A percentile compares a stretch with the other conserved stretches of the same genome.
These are phyloP conservation scores for Zoanthus sansibaricus DNA, from an alignment of 92 coral and sea anemone genomes.

Conservation along the genomic window DNA sequence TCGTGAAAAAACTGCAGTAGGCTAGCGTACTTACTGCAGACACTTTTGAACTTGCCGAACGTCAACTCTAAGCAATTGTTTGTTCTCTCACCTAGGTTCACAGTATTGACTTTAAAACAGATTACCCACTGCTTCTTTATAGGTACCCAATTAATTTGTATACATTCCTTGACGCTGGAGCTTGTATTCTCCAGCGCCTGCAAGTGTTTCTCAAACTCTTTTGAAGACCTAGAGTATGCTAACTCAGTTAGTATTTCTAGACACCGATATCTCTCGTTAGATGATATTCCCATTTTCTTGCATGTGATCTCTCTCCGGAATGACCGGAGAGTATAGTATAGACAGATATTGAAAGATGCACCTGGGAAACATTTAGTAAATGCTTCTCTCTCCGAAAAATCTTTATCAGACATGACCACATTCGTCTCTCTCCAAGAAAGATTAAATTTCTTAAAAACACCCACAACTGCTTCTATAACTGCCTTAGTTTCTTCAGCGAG, in stretches of 20 bases:
- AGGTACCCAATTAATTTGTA: slow-evolving; percentile 65
- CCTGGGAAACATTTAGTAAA: slow-evolving; percentile 54
- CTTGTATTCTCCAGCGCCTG: slow-evolving; percentile 43
- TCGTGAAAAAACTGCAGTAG: slow-evolving; percentile 54
- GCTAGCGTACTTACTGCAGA: slow-evolving; percentile 60
- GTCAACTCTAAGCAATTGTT: slow-evolving; percentile 69
- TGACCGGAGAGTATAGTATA: slow-evolving; percentile 62
- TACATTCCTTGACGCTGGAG: slow-evolving; percentile 50
- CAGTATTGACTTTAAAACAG: slow-evolving; percentile 49
- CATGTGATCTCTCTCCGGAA: slow-evolving; percentile 64
- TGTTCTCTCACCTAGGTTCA: slow-evolving; percentile 74
- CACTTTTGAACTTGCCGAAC: slow-evolving; percentile 63
- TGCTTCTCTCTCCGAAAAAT: slow-evolving; percentile 56
- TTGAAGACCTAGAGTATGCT: slow-evolving; percentile 27
- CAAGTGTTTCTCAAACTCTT: slow-evolving; percentile 44
- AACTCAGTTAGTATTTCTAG: slow-evolving; percentile 39
- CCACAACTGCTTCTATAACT: slow-evolving; percentile 51
- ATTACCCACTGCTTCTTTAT: slow-evolving; percentile 73
- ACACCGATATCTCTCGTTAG: slow-evolving; percentile 50
- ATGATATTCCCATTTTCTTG: slow-evolving; percentile 65
- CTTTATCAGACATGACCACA: slow-evolving; percentile 63
- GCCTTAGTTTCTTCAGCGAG: slow-evolving; percentile 65
- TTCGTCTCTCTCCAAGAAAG: slow-evolving; percentile 39
- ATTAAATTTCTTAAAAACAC: slow-evolving; percentile 51
- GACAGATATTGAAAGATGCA: slow-evolving; percentile 50